A percentile compares a stretch with the other conserved stretches of the same genome.
Conservation (phyloP, 2,113 vertebrate genomes). For the Sinocyclocheilus rhinocerous region DNA sequence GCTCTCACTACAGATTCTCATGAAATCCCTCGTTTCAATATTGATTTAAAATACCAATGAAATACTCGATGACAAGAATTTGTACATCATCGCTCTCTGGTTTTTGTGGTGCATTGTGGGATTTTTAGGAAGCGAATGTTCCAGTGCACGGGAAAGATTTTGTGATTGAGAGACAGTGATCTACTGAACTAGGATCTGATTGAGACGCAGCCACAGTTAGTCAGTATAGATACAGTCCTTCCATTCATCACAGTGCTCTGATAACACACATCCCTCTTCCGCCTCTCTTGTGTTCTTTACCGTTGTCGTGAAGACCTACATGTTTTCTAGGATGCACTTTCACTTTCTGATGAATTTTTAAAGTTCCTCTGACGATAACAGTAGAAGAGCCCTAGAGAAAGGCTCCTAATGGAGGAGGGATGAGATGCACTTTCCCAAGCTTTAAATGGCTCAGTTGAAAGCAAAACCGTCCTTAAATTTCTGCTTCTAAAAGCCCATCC, state of each 20-base stretch:
- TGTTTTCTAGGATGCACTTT: conserved; percentile 61
- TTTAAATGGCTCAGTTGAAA: conserved; percentile 51
- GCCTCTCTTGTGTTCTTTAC: neutral
- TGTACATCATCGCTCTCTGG: no score
- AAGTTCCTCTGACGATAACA: conserved; percentile 51
- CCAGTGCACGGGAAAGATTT: neutral
- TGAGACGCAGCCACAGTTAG: neutral
- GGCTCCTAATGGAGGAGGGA: conserved; percentile 54
- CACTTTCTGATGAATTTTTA: conserved; percentile 70
- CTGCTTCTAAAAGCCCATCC: conserved; percentile 59
- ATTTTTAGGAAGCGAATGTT: neutral
- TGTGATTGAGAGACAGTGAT: neutral
- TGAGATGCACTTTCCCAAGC: conserved; percentile 56
- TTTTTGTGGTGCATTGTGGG: no score
- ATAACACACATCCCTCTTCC: no score
- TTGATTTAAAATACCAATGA: no score
- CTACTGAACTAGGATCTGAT: neutral
- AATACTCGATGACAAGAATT: no score
- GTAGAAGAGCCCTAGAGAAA: conserved; percentile 1
- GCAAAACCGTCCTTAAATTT: conserved; percentile 37
- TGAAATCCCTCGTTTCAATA: no score
- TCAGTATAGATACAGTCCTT: neutral
- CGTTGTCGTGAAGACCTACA: conserved; percentile 60
- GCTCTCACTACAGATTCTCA: no score
- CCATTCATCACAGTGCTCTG: neutral